Evolutionary conservation across 53 echinoderm and acorn worm genomes (phyloP).

Genomic region (Apostichopus leukothele): DNA sequence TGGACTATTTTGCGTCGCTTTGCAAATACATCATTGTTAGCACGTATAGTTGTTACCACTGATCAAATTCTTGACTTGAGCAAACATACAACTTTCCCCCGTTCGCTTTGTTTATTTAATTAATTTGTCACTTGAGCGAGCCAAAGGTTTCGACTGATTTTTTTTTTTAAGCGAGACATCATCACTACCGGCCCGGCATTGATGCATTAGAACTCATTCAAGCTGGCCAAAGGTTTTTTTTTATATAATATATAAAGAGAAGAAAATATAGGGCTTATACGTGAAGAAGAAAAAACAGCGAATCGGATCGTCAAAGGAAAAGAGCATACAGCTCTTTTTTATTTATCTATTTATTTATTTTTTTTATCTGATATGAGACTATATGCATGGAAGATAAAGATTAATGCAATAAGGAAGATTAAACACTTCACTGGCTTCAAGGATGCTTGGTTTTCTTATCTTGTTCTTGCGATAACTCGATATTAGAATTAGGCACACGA

Average conservation of each 20-base stretch:
- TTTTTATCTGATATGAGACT: not conserved
- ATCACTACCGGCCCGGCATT: not conserved
- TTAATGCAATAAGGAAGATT: constrained; percentile 30
- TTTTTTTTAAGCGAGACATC: constrained; percentile 11
- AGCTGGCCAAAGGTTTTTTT: constrained; percentile 27
- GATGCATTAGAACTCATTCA: constrained; percentile 8
- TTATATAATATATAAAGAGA: not conserved
- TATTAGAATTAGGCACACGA: not conserved
- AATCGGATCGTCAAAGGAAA: too few relatives aligned
- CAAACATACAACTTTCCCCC: constrained; percentile 21
- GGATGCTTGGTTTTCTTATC: not conserved
- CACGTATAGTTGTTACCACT: constrained; percentile 33
- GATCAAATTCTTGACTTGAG: constrained; percentile 35
- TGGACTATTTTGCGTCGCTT: constrained; percentile 35
- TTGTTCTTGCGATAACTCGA: not conserved
- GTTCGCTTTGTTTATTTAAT: constrained; percentile 38
- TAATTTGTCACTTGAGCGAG: constrained; percentile 38
- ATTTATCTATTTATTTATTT: too few relatives aligned
- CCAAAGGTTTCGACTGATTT: constrained; percentile 8
- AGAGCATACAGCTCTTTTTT: too few relatives aligned
- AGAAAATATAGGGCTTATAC: not conserved
- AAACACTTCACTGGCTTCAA: constrained; percentile 36
- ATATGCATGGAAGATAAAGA: not conserved
- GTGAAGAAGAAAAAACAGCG: not conserved
- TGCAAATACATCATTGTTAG: constrained; percentile 37